These are phyloP conservation scores for Pempheris klunzingeri DNA, from an alignment of 2,797 vertebrate genomes.

Conservation along the genomic window DNA sequence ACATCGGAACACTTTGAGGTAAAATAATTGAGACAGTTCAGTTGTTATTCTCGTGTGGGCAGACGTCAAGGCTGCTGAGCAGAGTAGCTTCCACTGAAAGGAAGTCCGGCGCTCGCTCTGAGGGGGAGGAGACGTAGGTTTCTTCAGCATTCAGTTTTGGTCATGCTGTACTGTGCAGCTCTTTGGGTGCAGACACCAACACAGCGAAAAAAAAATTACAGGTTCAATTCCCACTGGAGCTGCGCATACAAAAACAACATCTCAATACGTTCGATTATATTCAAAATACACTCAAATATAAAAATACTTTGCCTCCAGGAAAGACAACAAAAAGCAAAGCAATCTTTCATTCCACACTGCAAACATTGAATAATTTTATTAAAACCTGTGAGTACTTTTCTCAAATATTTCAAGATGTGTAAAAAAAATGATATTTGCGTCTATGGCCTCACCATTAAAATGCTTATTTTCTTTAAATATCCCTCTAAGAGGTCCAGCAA, in stretches of 20 bases:
- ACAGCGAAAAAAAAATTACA: conserved; percentile 8
- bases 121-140: neutral
- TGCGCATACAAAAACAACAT: neutral
- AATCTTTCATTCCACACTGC: conserved; percentile 6
- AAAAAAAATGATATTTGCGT: conserved; percentile 33
- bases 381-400: conserved; percentile 41
- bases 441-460: neutral
- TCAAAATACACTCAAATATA: conserved; percentile 3
- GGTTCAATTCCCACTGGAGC: conserved; percentile 19
- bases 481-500: conserved; percentile 5
- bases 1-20: neutral
- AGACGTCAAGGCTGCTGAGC: conserved; percentile 10
- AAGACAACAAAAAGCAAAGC: conserved; percentile 7
- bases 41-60: conserved; percentile 31
- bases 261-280: conserved; percentile 4
- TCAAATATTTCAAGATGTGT: conserved; percentile 56
- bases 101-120: neutral
- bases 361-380: conserved; percentile 33
- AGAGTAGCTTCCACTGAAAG: conserved; percentile 7
- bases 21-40: conserved; percentile 19
- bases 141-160: neutral
- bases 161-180: neutral
- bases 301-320: conserved; percentile 11
- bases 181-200: neutral
- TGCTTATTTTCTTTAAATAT: neutral